Conservation (phyloP, 1,140 invertebrate species). For the Littorina saxatilis region DNA sequence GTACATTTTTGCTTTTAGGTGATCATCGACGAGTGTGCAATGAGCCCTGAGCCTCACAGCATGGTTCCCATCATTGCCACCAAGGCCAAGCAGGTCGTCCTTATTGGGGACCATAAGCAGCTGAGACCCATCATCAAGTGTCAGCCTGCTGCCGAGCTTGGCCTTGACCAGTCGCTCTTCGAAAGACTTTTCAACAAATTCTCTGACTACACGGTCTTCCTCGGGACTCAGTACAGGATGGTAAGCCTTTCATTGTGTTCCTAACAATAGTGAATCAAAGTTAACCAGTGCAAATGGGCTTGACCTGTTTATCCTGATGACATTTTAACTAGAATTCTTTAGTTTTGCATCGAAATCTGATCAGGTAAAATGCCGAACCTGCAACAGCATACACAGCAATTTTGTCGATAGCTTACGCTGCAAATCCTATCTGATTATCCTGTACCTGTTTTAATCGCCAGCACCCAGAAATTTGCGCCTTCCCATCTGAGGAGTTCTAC, state of each 20-base stretch:
- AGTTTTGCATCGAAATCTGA: neutral
- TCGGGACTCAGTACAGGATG: constrained; percentile 69
- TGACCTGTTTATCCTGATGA: neutral
- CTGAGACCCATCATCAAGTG: constrained; percentile 65
- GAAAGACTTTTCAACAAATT: constrained; percentile 61
- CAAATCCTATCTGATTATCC: too few relatives aligned
- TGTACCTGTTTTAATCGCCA: constrained; percentile 44
- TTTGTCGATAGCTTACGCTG: too few relatives aligned
- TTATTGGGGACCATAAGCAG: constrained; percentile 72
- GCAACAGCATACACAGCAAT: too few relatives aligned
- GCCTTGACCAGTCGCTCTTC: constrained; percentile 67
- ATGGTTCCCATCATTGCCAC: constrained; percentile 63
- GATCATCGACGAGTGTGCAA: constrained; percentile 57
- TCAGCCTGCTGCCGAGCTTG: constrained; percentile 55
- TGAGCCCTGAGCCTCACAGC: constrained; percentile 70
- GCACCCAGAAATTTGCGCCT: constrained; percentile 64
- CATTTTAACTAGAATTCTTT: neutral
- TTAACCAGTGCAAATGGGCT: neutral
- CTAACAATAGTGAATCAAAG: neutral
- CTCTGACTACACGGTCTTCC: constrained; percentile 35
- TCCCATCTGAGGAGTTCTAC: constrained; percentile 68
- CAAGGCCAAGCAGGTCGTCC: constrained; percentile 64
- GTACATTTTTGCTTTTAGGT: constrained; percentile 44
- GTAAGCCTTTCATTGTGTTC: constrained; percentile 55
- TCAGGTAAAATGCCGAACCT: neutral